Percentiles rank a stretch among this genome's conserved stretches.
Conservation (phyloP, 2,888 invertebrate species). For the Dorcus hopei region DNA sequence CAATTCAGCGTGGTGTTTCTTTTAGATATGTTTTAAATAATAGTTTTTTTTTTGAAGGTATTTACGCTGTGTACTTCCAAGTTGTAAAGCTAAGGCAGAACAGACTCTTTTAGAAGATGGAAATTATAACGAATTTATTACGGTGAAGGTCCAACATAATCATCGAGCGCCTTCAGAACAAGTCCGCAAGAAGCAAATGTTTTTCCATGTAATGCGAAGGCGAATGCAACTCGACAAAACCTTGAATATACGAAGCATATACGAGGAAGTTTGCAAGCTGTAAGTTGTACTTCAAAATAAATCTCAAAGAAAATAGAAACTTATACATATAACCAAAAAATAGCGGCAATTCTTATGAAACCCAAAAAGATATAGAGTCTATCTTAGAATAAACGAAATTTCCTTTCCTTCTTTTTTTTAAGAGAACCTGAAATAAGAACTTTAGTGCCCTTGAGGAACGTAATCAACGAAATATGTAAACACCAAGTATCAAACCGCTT, state of each 20-base stretch:
- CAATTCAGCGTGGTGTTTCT: too few relatives aligned
- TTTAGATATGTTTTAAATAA: background rate
- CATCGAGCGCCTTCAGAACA: conserved; percentile 31
- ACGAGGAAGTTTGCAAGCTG: conserved; percentile 40
- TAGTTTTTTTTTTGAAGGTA: conserved; percentile 26
- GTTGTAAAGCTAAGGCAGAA: conserved; percentile 32
- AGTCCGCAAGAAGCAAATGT: conserved; percentile 39
- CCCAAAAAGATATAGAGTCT: too few relatives aligned
- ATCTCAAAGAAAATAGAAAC: too few relatives aligned
- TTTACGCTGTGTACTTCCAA: conserved; percentile 34
- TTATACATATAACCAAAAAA: too few relatives aligned
- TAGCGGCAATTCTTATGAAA: too few relatives aligned
- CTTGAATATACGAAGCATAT: conserved; percentile 39
- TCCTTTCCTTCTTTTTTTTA: conserved; percentile 17
- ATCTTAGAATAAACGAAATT: background rate
- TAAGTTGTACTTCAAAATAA: conserved; percentile 23
- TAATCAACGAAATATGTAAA: conserved; percentile 43
- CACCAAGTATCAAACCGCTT: conserved; percentile 32
- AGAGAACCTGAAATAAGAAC: conserved; percentile 38
- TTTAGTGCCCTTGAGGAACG: conserved; percentile 37
- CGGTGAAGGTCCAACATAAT: conserved; percentile 35
- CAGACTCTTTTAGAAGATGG: conserved; percentile 28
- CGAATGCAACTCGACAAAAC: conserved; percentile 40
- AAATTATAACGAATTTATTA: conserved; percentile 25
- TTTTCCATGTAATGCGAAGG: conserved; percentile 39